Base-by-base conservation (phyloP, 2,888 invertebrate species). In the Drosophila mimetica region DNA sequence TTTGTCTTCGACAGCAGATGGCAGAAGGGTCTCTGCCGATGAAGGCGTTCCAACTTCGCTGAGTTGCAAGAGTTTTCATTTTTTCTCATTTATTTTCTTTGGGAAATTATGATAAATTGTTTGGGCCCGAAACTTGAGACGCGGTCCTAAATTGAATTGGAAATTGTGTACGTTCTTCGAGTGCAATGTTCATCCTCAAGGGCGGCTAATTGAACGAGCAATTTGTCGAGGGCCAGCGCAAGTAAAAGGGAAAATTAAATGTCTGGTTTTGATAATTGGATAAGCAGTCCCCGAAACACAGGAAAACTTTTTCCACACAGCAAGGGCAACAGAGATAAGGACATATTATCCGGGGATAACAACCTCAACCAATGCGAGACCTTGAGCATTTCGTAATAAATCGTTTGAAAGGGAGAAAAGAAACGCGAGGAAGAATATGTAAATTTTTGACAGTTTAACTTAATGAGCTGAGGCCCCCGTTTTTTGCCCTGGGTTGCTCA, bases 401-500 rank as follows among this genome's bases (percentile, higher is more conserved):
- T 86, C 80, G 75, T 77, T 28, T 37, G 16, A 50, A 48, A 50
- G 11, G 44, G n/a, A 25, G 13, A 30, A 16, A 25, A 9, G 9
- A 51, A 71, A 67, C 71, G 60, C 16, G 51, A 58, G 50, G 42
- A 66, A 58, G 77, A 82, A 82, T 82, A 74, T 80, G 80, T 71
- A 84, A 76, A 73, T 75, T 79, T 77, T 84, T 79, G 86, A 85
- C 86, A 85, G 74, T 75, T 82, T 86, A 79, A 81, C 70, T 71
- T 83, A 86, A 83, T 83, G 83, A 83, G 77, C 66, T 58, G 47
- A 57, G 25, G 42, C 37, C 58, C 25, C 13, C 28, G 20, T 54
- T 48, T 20, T 74, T 64, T 41, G 42, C 30, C 18, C 9, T 16
- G 36, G 42, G 41, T 8, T 59, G 6, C 20, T 34, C 67, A 28